These are phyloP conservation scores for Agrotis clavis DNA, from an alignment of 2,888 invertebrate genomes.

Conservation along the genomic window DNA sequence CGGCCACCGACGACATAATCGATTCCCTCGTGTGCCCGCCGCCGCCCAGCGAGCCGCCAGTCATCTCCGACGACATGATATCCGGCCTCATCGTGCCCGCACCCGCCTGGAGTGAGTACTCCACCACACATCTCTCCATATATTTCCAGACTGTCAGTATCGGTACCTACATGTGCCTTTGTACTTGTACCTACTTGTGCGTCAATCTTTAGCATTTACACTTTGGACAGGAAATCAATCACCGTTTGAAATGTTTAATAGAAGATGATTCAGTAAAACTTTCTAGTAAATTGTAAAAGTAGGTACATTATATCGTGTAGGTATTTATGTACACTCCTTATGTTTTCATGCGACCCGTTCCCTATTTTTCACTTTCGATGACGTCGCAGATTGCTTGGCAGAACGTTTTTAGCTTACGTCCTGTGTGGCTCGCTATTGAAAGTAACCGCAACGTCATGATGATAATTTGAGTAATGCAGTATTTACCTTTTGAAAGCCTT, in stretches of 20 bases:
- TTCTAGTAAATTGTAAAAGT: conserved; percentile 19
- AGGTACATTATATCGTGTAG: conserved; percentile 13
- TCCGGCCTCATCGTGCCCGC: conserved; percentile 99
- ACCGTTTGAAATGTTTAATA: conserved; percentile 5
- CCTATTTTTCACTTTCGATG: conserved; percentile 63
- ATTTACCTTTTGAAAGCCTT: conserved; percentile 33
- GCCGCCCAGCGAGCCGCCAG: conserved; percentile 98
- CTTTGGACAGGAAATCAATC: conserved; percentile 4
- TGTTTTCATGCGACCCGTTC: conserved; percentile 62
- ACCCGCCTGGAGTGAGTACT: conserved; percentile 97
- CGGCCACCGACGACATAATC: conserved; percentile 98
- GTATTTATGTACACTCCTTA: conserved; percentile 47
- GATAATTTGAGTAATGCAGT: conserved; percentile 59
- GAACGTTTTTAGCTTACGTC: conserved; percentile 70
- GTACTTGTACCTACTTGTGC: neutral
- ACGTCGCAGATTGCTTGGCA: conserved; percentile 68
- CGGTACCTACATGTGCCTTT: conserved; percentile 3
- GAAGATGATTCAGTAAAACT: conserved; percentile 17
- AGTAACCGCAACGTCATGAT: conserved; percentile 62
- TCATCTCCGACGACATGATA: conserved; percentile 98
- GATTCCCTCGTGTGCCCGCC: conserved; percentile 99
- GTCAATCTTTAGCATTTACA: conserved; percentile 5
- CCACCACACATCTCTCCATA: conserved; percentile 25
- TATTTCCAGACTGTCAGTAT: conserved; percentile 12
- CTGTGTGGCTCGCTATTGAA: conserved; percentile 62